These are phyloP conservation scores for Nomada fucata DNA, from an alignment of 2,888 invertebrate genomes.

Conservation along the genomic window DNA sequence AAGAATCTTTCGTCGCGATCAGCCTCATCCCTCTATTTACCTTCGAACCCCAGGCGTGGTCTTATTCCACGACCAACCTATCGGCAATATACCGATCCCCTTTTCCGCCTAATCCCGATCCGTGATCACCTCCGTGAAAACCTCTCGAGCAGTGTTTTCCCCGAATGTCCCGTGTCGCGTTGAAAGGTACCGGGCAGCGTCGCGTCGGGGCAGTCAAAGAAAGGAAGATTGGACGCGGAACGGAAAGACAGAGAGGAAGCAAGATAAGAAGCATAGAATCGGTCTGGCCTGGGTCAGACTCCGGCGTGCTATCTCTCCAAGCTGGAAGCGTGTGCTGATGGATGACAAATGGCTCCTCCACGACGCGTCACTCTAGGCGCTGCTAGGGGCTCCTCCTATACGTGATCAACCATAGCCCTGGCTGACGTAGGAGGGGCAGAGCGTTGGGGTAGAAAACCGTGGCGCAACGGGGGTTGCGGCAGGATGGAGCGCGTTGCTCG, in stretches of 20 bases:
- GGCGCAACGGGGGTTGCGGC: slow-evolving; percentile 82
- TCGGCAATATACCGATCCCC: background rate
- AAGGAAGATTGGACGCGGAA: background rate
- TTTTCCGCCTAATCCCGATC: slow-evolving; percentile 24
- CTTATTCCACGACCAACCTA: background rate
- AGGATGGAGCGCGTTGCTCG: slow-evolving; percentile 80
- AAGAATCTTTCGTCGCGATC: background rate
- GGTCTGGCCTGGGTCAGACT: slow-evolving; percentile 66
- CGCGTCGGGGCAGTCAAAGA: background rate
- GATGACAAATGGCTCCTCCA: slow-evolving; percentile 85
- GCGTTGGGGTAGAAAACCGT: slow-evolving; percentile 84
- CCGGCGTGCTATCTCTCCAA: slow-evolving; percentile 71
- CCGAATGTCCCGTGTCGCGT: slow-evolving; percentile 1
- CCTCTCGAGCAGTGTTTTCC: slow-evolving; percentile 37
- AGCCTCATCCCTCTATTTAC: background rate
- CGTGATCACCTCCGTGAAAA: slow-evolving; percentile 25
- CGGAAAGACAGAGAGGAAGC: background rate
- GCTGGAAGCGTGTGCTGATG: slow-evolving; percentile 78
- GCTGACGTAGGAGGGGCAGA: slow-evolving; percentile 72
- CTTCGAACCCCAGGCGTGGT: background rate
- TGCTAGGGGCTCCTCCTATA: slow-evolving; percentile 82
- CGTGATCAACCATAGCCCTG: slow-evolving; percentile 81
- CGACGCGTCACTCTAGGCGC: slow-evolving; percentile 85
- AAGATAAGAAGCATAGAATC: slow-evolving; percentile 66
- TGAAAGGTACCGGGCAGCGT: background rate